Evolutionary conservation across 2,888 invertebrate species (phyloP).

Genomic region (Taphrorychus bicolor): DNA sequence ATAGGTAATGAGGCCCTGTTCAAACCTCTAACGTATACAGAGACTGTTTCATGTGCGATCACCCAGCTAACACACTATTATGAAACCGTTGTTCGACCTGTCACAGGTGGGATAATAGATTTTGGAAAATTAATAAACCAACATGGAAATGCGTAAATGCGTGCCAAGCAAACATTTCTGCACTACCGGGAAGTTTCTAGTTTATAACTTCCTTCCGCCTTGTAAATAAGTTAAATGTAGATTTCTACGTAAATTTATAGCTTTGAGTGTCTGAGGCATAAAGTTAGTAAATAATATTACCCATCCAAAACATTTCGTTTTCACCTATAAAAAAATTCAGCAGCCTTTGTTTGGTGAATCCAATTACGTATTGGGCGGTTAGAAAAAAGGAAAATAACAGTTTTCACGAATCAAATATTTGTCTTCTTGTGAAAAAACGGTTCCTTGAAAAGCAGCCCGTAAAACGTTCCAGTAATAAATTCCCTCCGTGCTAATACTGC

Average conservation of each 20-base stretch:
- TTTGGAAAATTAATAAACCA: constrained; percentile 35
- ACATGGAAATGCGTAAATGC: constrained; percentile 34
- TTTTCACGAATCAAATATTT: constrained; percentile 2
- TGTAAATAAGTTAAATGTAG: constrained; percentile 27
- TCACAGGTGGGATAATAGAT: constrained; percentile 37
- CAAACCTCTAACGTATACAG: constrained; percentile 19
- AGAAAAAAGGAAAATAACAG: no score
- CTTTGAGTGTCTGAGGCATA: background rate
- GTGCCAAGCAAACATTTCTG: constrained; percentile 31
- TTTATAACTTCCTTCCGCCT: constrained; percentile 35
- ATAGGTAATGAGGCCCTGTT: constrained; percentile 25
- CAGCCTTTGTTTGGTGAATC: background rate
- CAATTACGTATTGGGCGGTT: background rate
- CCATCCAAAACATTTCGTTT: no score
- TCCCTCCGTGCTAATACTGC: constrained; percentile 27
- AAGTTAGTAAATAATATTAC: background rate
- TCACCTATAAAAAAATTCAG: no score
- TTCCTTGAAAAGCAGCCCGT: constrained; percentile 15
- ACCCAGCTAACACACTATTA: constrained; percentile 28
- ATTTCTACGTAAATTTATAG: constrained; percentile 4
- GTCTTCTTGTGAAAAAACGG: constrained; percentile 10
- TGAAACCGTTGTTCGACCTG: constrained; percentile 28
- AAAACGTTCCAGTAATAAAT: constrained; percentile 19
- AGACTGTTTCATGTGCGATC: constrained; percentile 24
- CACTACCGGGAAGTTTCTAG: constrained; percentile 27